Evolutionary conservation across 2,888 invertebrate species (phyloP).

Genomic region (Dusona sp.): DNA sequence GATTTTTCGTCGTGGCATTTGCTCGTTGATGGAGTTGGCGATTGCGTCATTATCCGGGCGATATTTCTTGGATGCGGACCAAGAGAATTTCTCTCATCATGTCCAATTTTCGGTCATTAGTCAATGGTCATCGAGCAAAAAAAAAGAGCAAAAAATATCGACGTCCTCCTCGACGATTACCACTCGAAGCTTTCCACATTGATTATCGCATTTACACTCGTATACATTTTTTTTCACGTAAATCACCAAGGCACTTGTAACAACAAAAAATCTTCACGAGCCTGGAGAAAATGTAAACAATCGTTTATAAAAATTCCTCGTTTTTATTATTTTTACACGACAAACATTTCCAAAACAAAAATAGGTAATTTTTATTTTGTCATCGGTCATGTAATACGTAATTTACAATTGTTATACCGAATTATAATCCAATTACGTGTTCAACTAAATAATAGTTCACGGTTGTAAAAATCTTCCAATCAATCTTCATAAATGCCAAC

Average conservation of each 20-base stretch:
- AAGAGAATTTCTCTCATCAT: slow-evolving; percentile 53
- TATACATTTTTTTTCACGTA: neutral
- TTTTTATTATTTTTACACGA: neutral
- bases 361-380: neutral
- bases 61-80: slow-evolving; percentile 44
- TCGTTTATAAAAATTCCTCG: neutral
- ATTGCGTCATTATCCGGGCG: slow-evolving; percentile 82
- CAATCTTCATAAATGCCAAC: neutral
- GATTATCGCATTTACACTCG: slow-evolving; percentile 9
- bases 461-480: neutral
- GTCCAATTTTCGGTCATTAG: slow-evolving; percentile 27
- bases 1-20: slow-evolving; percentile 80
- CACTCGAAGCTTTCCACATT: slow-evolving; percentile 17
- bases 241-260: neutral
- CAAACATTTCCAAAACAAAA: neutral
- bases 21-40: slow-evolving; percentile 79
- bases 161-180: slow-evolving; percentile 2
- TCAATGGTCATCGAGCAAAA: slow-evolving; percentile 24
- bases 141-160: neutral
- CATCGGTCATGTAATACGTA: neutral
- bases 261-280: neutral
- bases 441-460: neutral
- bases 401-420: neutral
- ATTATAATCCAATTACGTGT: neutral
- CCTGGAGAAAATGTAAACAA: neutral